Percentiles rank a stretch among this genome's conserved stretches.
These are phyloP conservation scores for Dendrolimus punctatus DNA, from an alignment of 1,140 invertebrate species.

Conservation along the genomic window DNA sequence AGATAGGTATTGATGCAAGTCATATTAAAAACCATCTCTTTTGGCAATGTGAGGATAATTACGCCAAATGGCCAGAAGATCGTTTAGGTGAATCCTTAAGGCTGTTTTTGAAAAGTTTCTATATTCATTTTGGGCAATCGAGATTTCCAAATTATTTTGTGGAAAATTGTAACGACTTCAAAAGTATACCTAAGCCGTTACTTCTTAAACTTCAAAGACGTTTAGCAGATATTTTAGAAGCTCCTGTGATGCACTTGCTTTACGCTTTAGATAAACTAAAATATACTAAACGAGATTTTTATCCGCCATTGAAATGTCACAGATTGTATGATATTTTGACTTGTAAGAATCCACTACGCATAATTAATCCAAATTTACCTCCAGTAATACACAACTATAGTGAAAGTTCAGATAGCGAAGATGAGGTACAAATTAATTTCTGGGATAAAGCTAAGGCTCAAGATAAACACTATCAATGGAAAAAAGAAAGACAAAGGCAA, in stretches of 20 bases:
- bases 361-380: slow-evolving; percentile 65
- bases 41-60: slow-evolving; percentile 83
- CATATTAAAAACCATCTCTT: slow-evolving; percentile 86
- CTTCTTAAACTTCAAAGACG: slow-evolving; percentile 77
- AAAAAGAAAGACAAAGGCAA: slow-evolving; percentile 53
- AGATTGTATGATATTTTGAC: slow-evolving; percentile 76
- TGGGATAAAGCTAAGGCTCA: slow-evolving; percentile 62
- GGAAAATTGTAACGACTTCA: slow-evolving; percentile 79
- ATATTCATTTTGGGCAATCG: slow-evolving; percentile 66
- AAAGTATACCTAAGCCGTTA: slow-evolving; percentile 76
- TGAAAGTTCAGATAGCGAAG: slow-evolving; percentile 52
- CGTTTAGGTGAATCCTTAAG: slow-evolving; percentile 78
- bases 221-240: slow-evolving; percentile 78
- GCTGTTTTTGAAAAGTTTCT: slow-evolving; percentile 75
- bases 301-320: slow-evolving; percentile 76
- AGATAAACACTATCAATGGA: slow-evolving; percentile 66
- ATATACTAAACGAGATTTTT: slow-evolving; percentile 75
- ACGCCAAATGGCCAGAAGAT: slow-evolving; percentile 79
- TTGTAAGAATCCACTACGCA: slow-evolving; percentile 64
- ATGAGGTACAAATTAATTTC: slow-evolving; percentile 42
- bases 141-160: slow-evolving; percentile 82
- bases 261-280: slow-evolving; percentile 77
- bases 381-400: slow-evolving; percentile 22
- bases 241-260: slow-evolving; percentile 80
- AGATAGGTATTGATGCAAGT: slow-evolving; percentile 73